A percentile compares a stretch with the other conserved stretches of the same genome.
These are phyloP conservation scores for Lasioglossum zephyrum DNA, from an alignment of 2,888 invertebrate genomes.

Conservation along the genomic window DNA sequence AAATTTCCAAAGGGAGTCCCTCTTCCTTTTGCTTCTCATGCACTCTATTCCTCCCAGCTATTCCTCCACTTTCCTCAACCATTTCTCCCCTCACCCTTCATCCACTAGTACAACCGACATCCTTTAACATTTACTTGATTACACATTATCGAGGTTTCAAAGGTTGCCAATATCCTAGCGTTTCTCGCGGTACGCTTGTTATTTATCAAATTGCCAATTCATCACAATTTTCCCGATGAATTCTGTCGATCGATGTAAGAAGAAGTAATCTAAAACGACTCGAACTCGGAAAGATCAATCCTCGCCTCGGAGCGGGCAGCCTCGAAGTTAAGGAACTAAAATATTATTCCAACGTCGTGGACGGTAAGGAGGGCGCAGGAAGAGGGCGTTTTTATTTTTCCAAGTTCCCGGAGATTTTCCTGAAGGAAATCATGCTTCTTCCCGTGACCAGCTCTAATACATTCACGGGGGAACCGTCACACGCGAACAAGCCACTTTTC, in stretches of 20 bases:
- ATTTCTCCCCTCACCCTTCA: too few species aligned
- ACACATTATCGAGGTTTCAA: too few species aligned
- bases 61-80: too few species aligned
- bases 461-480: slow-evolving; percentile 24
- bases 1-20: too few species aligned
- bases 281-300: slow-evolving; percentile 19
- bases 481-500: slow-evolving; percentile 43
- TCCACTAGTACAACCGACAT: too few species aligned
- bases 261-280: background rate
- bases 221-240: background rate
- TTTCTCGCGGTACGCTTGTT: background rate
- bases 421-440: slow-evolving; percentile 23
- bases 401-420: background rate
- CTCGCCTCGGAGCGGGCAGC: background rate
- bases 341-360: slow-evolving; percentile 14
- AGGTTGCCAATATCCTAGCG: background rate
- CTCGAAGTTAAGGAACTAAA: slow-evolving; percentile 17
- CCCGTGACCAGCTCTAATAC: slow-evolving; percentile 28
- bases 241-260: background rate
- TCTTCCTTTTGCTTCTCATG: too few species aligned
- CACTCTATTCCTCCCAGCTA: too few species aligned
- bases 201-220: background rate
- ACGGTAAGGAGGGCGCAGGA: background rate
- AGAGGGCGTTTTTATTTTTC: slow-evolving; percentile 22
- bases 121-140: too few species aligned